Evolutionary conservation across 1,140 invertebrate genomes (phyloP), one percentile per base, ranked within the genome.

Genomic region (Diuraphis noxia): DNA sequence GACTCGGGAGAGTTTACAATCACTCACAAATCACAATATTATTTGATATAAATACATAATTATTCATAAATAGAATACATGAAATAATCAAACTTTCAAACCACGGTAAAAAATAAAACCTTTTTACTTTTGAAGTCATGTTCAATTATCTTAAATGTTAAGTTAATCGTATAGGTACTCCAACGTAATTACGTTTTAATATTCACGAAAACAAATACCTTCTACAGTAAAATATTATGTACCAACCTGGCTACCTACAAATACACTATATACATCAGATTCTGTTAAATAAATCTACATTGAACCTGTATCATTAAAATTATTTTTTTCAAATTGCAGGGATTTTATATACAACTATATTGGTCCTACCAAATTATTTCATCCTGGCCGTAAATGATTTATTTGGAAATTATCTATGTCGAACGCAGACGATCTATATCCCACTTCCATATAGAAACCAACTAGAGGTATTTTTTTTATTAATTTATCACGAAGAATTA

Each of bases 401-500:
- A 13, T 72, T 72, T 5, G 13, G 30, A 2, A 81, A 81, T 40
- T 81, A 81, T 38, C 36, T 38, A 38, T 81, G 79, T 81, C 79
- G 79, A 81, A 25, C 36, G 10, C 79, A 21, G 38, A 40, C 38
- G 79, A 38, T 81, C 38, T 81, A 38, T 81, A 81, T 81, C 79
- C 79, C 40, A 81, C 79, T 81, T 81, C 23, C 36, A 81, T 8
- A 38, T 81, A 81, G 79, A 81, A 81, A 81, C 36, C 19, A 25
- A 81, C 79, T 38, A 5, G 23, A 40, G 38, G 21, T 81, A 81
- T 81, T 81, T 81, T 81, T 81, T 81, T 81, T 81, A 38, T 81
- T 81, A 81, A 25, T 81, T 38, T 81, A 81, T 81, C 79, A 81
- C 79, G 79, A 81, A 8, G 79, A 81, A 81, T 81, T 38, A 72